Evolutionary conservation across 2,797 vertebrate genomes (phyloP), one percentile per base, ranked within the genome.

Genomic region (Enteromius unitaeniatus): DNA sequence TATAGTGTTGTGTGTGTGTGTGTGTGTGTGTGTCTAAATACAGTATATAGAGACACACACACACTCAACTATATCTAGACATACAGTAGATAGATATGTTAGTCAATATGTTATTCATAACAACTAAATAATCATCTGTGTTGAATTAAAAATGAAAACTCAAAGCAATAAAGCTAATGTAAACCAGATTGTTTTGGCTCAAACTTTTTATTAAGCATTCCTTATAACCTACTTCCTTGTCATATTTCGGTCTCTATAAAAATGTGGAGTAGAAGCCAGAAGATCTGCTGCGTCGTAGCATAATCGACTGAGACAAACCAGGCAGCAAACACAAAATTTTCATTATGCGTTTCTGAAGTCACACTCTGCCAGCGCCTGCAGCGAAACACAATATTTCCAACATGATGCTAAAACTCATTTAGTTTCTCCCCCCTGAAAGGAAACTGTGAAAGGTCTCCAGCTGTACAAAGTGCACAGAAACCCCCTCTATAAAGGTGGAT

Each of bases 401-500:
- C 42, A 42, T 55, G 74, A 80, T 58, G 31, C 60, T 79, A 67
- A 86, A 70, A 75, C 76, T 74, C 62, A 81, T 79, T 76, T 81
- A 42, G 31, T 83, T 73, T 62, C 37, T 42, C 65, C 19, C 26
- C 42, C 55, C 14, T 21, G 6, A 80, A 87, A 82, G 60, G 42
- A 80, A 87, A 79, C 79, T 47, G 49, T 58, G 83, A 85, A 85
- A 84, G 78, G 80, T 84, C 70, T 47, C 85, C 89, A 88, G 84
- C 88, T 85, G 88, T 78, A 88, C 70, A 85, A 89, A 89, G 88
- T 81, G 87, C 55, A 85, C 87, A 91, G 90, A 87, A 92, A 92
- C 87, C 90, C 88, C 53, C 40, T 87, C 89, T 86, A 92, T 92
- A 93, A 93, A 94, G 81, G 75, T 83, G 93, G 92, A 93, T 95